Evolutionary conservation across 2,888 invertebrate species (phyloP).

Genomic region (Eupithecia insigniata): DNA sequence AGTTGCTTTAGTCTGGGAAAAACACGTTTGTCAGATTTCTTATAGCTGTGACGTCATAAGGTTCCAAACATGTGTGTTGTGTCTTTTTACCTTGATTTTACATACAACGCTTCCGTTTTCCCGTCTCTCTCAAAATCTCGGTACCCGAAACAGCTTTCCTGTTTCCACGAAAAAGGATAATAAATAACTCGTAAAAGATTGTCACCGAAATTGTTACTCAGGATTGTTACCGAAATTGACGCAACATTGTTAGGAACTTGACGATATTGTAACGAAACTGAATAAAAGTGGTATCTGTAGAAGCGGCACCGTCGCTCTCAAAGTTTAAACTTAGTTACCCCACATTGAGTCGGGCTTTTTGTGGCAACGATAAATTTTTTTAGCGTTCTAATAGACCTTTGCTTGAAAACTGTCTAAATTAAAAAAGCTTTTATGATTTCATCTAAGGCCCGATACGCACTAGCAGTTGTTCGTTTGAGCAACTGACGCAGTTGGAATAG

Average conservation of each 20-base stretch:
- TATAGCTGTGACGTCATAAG: neutral
- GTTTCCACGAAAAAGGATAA: neutral
- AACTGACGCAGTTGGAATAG: too few relatives aligned
- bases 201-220: neutral
- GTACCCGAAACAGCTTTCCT: neutral
- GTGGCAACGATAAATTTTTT: neutral
- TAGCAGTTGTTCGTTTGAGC: too few relatives aligned
- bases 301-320: neutral
- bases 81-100: neutral
- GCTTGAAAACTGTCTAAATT: neutral
- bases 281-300: slow-evolving; percentile 2
- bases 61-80: neutral
- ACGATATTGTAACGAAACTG: slow-evolving; percentile 2
- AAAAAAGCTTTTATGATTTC: neutral
- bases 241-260: slow-evolving; percentile 3
- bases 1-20: neutral
- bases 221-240: slow-evolving; percentile 3
- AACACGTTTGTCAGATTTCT: neutral
- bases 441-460: too few relatives aligned
- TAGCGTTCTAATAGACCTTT: neutral
- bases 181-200: slow-evolving; percentile 6
- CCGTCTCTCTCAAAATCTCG: neutral
- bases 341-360: neutral
- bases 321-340: slow-evolving; percentile 3
- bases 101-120: neutral